Base-by-base conservation (phyloP, 2,113 vertebrate genomes). In the Hipposideros armiger region DNA sequence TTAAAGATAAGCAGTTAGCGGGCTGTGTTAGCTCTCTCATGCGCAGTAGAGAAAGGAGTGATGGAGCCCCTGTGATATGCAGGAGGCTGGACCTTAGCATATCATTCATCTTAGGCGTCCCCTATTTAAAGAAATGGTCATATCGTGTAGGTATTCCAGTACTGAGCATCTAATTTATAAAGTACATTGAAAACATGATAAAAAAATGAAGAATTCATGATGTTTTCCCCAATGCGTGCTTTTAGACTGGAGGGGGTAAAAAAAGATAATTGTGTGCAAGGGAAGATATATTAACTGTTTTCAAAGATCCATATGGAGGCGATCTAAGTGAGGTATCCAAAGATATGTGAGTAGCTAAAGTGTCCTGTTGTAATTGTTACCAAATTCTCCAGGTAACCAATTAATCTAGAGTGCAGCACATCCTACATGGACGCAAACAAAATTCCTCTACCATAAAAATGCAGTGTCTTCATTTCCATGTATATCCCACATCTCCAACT, bases 381-480 rank as follows among this genome's bases (percentile, higher is more conserved):
- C 20, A 36, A 24, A 42, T 32, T 42, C 4, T 70, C 54, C 22
- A 24, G 32, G 5, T 22, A 26, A 17, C 4, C 22, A 17, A 7
- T 16, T 17, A 20, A 19, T 5, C 58, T 20, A 64, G 28, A 47
- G 20, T 4, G 28, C 54, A 45, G 69, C 2, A 2, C 1, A 7
- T 32, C 20, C 10, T 9, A 11, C 5, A 1, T 0, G 8, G 2
- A 8, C 9, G 22, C 72, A 5, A 28, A 26, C 1, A 2, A 17
- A 10, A 2, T 45, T 11, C 15, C 7, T 58, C 8, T 40, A 5
- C 4, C 9, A 4, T 32, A 6, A 0, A 4, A 8, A 42, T 6
- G 11, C n/a, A 6, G 0, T 11, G 3, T 15, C 89, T 50, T 45
- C 1, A 5, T 36, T 52, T 6, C 15, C n/a, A 4, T 24, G 13